These are phyloP conservation scores for Okapia johnstoni DNA, from an alignment of 2,113 vertebrate genomes.

Conservation along the genomic window DNA sequence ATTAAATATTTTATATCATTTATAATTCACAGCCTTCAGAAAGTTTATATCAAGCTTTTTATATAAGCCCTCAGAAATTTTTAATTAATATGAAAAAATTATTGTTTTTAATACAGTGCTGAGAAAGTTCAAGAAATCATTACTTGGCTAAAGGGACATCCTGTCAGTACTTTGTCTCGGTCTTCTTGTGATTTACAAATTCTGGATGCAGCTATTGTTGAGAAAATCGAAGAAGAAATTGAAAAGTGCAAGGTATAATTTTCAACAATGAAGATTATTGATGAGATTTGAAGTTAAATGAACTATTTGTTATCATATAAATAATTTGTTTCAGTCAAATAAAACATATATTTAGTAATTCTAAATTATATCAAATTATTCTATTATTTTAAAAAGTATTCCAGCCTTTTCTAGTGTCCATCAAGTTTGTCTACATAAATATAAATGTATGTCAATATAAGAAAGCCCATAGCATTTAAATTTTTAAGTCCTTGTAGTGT, in stretches of 20 bases:
- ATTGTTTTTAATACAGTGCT: constrained; percentile 77
- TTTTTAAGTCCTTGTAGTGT: not conserved
- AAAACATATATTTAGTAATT: not conserved
- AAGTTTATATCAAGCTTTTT: constrained; percentile 29
- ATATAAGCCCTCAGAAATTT: constrained; percentile 32
- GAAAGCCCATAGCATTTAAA: not conserved
- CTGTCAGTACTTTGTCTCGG: constrained; percentile 87
- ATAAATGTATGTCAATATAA: not conserved
- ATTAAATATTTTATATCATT: not conserved
- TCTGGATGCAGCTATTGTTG: constrained; percentile 88
- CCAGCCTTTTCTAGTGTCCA: not conserved
- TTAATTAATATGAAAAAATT: constrained; percentile 49
- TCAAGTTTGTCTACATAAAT: constrained; percentile 6
- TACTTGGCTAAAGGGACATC: constrained; percentile 89
- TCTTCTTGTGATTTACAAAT: constrained; percentile 92
- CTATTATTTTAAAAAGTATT: not conserved
- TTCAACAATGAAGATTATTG: not conserved
- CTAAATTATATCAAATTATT: not conserved
- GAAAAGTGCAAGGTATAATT: constrained; percentile 87
- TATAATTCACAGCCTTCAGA: not conserved
- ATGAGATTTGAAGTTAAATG: constrained; percentile 40
- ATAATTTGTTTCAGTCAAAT: constrained; percentile 41
- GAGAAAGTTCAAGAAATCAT: constrained; percentile 92
- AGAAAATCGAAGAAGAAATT: constrained; percentile 91
- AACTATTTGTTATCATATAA: not conserved